Conservation (phyloP, 2,888 invertebrate species). For the Dinocampus coccinellae region DNA sequence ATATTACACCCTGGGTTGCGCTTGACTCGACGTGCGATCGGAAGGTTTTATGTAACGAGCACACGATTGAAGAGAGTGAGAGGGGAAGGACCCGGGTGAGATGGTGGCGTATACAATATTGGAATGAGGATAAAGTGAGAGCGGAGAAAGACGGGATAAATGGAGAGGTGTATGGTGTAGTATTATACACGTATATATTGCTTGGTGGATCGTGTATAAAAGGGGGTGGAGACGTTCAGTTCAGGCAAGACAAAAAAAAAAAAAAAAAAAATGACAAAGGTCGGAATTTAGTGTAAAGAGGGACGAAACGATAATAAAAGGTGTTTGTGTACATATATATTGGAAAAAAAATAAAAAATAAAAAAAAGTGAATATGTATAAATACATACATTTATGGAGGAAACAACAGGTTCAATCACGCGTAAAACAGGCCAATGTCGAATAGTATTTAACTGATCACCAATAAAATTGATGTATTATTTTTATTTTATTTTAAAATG, state of each 20-base stretch:
- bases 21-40: conserved; percentile 13
- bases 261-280: background rate
- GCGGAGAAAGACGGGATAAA: background rate
- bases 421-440: background rate
- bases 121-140: background rate
- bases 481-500: background rate
- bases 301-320: background rate
- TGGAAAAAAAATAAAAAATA: no score
- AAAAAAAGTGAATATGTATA: background rate
- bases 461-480: background rate
- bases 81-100: no score
- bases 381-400: background rate
- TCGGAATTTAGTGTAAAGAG: background rate
- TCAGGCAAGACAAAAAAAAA: background rate
- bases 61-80: background rate
- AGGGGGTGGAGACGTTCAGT: background rate
- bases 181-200: background rate
- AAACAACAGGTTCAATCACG: background rate
- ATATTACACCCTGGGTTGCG: conserved; percentile 26
- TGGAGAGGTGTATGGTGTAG: background rate
- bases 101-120: background rate
- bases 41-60: conserved; percentile 19
- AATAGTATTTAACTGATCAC: background rate
- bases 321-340: background rate
- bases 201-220: background rate